Conservation (phyloP, 2,113 vertebrate species). For the Pelobates fuscus region DNA sequence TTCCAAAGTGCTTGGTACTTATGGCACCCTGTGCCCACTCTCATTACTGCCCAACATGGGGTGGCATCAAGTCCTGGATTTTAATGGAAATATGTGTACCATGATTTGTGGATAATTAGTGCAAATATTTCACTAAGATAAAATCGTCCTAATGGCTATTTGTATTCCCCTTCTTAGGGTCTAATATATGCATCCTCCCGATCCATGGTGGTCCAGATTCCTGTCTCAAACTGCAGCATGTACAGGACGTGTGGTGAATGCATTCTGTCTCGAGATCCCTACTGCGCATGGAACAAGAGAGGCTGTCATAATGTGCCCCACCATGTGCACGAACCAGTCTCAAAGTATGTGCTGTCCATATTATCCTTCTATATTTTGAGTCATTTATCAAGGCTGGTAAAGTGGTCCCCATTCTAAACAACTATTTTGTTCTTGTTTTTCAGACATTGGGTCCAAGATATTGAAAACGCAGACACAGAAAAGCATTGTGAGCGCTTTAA, state of each 20-base stretch:
- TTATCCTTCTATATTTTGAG: background rate
- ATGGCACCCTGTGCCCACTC: no score
- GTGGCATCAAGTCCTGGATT: no score
- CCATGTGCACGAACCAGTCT: background rate
- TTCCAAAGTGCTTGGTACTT: no score
- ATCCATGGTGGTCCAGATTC: conserved; percentile 79
- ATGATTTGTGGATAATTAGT: no score
- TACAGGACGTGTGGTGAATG: conserved; percentile 93
- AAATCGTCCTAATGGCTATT: background rate
- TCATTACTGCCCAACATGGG: no score
- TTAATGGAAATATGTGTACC: no score
- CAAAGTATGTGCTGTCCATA: conserved; percentile 58
- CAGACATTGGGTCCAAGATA: conserved; percentile 83
- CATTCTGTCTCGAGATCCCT: conserved; percentile 89
- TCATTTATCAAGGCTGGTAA: background rate
- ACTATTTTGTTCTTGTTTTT: conserved; percentile 24
- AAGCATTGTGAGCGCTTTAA: conserved; percentile 63
- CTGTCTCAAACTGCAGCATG: conserved; percentile 88
- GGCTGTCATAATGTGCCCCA: conserved; percentile 66
- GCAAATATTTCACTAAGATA: no score
- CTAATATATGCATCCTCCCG: conserved; percentile 82
- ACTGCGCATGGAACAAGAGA: conserved; percentile 84
- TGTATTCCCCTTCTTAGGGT: conserved; percentile 63
- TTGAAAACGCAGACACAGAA: conserved; percentile 73
- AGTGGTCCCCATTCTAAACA: rapidly evolving